phyloP scores from a whole-genome alignment of 2,113 vertebrate genomes.

The Pelecanoides urinatrix region DNA sequence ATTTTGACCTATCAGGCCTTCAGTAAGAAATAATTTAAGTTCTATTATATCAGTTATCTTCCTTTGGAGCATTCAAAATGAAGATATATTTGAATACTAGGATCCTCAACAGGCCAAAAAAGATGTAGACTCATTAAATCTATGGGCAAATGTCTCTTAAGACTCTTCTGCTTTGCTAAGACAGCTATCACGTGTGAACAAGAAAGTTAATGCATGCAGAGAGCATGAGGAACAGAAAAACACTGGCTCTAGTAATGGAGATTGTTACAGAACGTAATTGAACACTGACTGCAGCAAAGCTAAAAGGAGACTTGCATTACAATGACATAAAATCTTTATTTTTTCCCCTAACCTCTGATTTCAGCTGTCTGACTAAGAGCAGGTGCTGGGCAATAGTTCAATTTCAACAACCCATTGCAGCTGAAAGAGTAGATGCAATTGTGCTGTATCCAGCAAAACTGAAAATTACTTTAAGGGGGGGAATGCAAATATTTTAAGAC shows the following conservation, averaged over 20 bases:
- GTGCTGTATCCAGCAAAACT: constrained; percentile 58
- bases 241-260: constrained; percentile 37
- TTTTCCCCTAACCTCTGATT: constrained; percentile 55
- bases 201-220: constrained; percentile 46
- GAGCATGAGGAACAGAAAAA: constrained; percentile 39
- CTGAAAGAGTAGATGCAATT: constrained; percentile 56
- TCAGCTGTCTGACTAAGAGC: constrained; percentile 65
- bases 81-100: not conserved
- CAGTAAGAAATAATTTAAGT: not conserved
- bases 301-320: constrained; percentile 67
- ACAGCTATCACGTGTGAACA: not conserved
- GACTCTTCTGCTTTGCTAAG: not conserved
- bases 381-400: constrained; percentile 62
- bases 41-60: constrained; percentile 10
- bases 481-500: constrained; percentile 46
- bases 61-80: not conserved
- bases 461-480: constrained; percentile 41
- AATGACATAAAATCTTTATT: constrained; percentile 64
- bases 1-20: constrained; percentile 7
- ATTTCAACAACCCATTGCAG: constrained; percentile 50
- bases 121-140: not conserved
- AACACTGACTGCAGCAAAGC: constrained; percentile 65
- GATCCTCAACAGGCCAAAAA: not conserved
- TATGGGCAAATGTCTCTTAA: not conserved
- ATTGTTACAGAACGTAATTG: constrained; percentile 57